Percentiles rank a stretch among this genome's conserved stretches.
phyloP scores from a whole-genome alignment of 2,888 invertebrate species.

The Drosophila tanythrix region DNA sequence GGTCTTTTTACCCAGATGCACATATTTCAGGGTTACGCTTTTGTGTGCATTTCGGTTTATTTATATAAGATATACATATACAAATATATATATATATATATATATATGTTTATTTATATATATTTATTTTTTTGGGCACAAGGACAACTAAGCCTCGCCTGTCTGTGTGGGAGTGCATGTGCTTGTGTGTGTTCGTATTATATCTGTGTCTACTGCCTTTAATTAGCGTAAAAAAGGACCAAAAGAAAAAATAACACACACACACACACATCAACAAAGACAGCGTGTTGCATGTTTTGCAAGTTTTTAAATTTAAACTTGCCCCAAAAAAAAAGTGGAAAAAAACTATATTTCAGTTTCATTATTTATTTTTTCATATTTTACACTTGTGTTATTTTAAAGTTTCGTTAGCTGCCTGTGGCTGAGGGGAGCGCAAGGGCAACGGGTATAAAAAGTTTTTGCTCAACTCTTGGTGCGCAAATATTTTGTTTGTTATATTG shows the following conservation, averaged over 20 bases:
- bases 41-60: constrained; percentile 47
- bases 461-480: constrained; percentile 68
- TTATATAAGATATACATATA: neutral
- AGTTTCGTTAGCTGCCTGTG: constrained; percentile 44
- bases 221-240: constrained; percentile 56
- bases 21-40: constrained; percentile 58
- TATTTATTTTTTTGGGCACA: constrained; percentile 47
- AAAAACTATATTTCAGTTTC: constrained; percentile 38
- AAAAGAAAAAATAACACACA: neutral
- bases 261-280: constrained; percentile 2
- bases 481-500: constrained; percentile 78
- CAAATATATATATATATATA: constrained; percentile 12
- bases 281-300: constrained; percentile 32
- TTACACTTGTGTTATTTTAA: constrained; percentile 68
- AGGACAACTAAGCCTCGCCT: constrained; percentile 38
- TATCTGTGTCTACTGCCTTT: constrained; percentile 48
- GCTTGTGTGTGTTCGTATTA: neutral
- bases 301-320: constrained; percentile 40
- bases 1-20: constrained; percentile 21
- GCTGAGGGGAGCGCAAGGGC: constrained; percentile 8
- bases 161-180: constrained; percentile 8
- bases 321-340: neutral
- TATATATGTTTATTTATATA: constrained; percentile 1
- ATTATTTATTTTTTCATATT: constrained; percentile 41
- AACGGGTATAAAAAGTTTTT: constrained; percentile 47